Base-by-base conservation (phyloP, 2,888 invertebrate genomes). In the Hydropsyche betteni region DNA sequence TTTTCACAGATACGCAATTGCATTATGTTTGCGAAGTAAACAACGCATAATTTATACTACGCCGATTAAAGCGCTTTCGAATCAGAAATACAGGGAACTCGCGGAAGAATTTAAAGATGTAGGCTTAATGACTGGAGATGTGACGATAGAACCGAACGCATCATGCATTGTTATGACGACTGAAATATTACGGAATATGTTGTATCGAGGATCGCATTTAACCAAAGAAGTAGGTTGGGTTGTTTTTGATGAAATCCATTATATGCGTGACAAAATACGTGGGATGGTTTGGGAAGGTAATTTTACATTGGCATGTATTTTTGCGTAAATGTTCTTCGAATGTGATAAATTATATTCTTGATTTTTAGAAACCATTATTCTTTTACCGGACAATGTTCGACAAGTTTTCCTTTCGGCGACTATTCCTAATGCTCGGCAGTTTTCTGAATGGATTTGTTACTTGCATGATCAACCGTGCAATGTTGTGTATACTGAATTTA, bases 191-290 rank as follows among this genome's bases (percentile, higher is more conserved):
- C 89, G 99, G 79, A 98, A 97, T 82, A 99, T 99, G 99, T 87
- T 99, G 75, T 99, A 99, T 83, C 89, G 98, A 83, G 99, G 99
- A 72, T 98, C 98, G 55, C 98, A 99, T 89, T 92, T 99, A 34
- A 98, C 98, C 94, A 90, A 98, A 77, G 99, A 99, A 90, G 98
- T 99, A 0, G 99, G 98, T 70, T 99, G 99, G 99, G 99, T 99
- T 0, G 90, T 99, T 73, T 99, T 99, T 86, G 99, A 99, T 83
- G 99, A 99, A 87, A 99, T 99, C 81, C 99, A 99, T 86, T 99
- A 99, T 84, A 99, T 99, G 99, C 91, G 99, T 81, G 98, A 99
- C 84, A 98, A 98, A 86, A 98, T 98, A 84, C 90, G 99, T 83
- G 99, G 99, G 70, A 99, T 99, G 8, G 99, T 99, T 0, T 99